phyloP scores from a whole-genome alignment of 1,140 invertebrate species.

The Varroa destructor region DNA sequence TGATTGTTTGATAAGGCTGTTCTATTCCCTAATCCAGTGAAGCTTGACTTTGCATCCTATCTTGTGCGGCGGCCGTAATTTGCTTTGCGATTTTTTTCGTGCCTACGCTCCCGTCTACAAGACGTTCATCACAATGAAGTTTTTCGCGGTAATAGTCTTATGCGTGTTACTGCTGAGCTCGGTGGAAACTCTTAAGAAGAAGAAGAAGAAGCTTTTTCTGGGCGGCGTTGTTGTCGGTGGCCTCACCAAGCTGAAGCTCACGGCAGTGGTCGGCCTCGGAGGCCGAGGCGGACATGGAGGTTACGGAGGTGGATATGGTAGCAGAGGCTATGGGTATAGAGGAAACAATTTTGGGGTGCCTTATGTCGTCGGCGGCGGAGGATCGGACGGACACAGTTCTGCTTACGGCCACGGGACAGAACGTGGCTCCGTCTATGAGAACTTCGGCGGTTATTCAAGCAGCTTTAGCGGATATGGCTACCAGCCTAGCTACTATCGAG shows the following conservation, averaged over 20 bases:
- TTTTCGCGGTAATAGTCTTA: not conserved
- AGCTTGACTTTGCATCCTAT: too few relatives aligned
- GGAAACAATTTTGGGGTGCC: not conserved
- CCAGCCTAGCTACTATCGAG: not conserved
- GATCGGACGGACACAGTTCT: not conserved
- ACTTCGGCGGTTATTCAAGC: conserved; percentile 10
- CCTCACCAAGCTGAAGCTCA: conserved; percentile 15
- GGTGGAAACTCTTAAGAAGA: conserved; percentile 10
- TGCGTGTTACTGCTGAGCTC: conserved; percentile 16
- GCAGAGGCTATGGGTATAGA: not conserved
- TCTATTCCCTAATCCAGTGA: too few relatives aligned
- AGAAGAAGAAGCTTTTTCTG: conserved; percentile 20
- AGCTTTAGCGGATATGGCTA: conserved; percentile 22
- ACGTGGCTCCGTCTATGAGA: not conserved
- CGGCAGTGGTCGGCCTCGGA: conserved; percentile 6
- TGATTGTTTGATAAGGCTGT: too few relatives aligned
- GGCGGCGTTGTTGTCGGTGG: conserved; percentile 20
- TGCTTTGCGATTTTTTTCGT: too few relatives aligned
- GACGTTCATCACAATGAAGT: not conserved
- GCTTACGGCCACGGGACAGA: not conserved
- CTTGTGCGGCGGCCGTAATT: too few relatives aligned
- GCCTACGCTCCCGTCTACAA: too few relatives aligned
- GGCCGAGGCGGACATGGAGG: not conserved
- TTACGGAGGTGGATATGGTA: not conserved
- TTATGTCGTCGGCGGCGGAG: not conserved